phyloP scores from a whole-genome alignment of 2,888 invertebrate species.

The Endomychus coccineus region DNA sequence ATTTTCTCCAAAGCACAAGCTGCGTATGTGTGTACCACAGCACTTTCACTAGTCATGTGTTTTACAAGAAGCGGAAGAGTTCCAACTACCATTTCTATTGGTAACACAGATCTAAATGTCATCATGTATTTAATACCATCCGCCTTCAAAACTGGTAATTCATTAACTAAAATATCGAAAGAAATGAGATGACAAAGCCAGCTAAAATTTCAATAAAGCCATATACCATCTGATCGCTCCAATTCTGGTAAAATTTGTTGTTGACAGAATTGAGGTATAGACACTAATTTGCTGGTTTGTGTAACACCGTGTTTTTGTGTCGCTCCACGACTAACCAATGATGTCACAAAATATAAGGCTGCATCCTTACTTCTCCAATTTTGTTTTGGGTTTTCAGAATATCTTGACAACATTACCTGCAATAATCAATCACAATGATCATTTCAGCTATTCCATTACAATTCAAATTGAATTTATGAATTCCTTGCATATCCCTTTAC shows the following conservation, averaged over 20 bases:
- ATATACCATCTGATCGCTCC: constrained; percentile 59
- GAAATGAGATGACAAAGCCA: neutral
- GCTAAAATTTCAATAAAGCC: constrained; percentile 3
- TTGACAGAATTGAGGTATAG: constrained; percentile 82
- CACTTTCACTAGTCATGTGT: constrained; percentile 67
- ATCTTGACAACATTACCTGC: constrained; percentile 72
- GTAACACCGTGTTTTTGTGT: constrained; percentile 90
- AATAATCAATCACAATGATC: constrained; percentile 15
- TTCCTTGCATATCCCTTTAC: too few relatives aligned
- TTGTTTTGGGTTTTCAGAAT: constrained; percentile 61
- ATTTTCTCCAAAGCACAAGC: constrained; percentile 88
- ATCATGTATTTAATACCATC: constrained; percentile 95
- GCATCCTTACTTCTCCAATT: constrained; percentile 96
- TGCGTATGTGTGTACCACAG: constrained; percentile 92
- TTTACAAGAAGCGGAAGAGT: constrained; percentile 72
- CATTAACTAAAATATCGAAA: constrained; percentile 60
- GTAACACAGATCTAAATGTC: constrained; percentile 88
- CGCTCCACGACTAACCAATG: constrained; percentile 82
- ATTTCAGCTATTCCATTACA: constrained; percentile 1
- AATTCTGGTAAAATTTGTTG: constrained; percentile 83
- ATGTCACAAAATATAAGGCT: constrained; percentile 92
- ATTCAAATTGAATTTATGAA: constrained; percentile 2
- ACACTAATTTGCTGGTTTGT: constrained; percentile 81
- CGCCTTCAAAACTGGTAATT: constrained; percentile 86
- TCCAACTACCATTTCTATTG: constrained; percentile 65